Percentiles rank a stretch among this genome's conserved stretches.
phyloP scores from a whole-genome alignment of 2,888 invertebrate species.

The Phalera bucephala region DNA sequence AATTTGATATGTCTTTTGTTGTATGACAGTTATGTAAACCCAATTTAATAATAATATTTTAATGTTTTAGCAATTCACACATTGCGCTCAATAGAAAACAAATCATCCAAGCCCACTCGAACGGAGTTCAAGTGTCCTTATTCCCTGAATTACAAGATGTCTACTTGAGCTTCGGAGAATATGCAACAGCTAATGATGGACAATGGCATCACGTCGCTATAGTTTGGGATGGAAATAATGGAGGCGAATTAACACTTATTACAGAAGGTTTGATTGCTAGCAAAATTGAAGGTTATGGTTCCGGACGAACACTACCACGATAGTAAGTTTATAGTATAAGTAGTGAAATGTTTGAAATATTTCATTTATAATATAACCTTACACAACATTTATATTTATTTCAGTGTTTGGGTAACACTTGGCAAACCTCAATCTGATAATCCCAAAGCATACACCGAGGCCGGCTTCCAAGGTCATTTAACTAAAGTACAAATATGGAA shows the following conservation, averaged over 20 bases:
- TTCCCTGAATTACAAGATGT: conserved; percentile 95
- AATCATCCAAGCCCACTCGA: conserved; percentile 95
- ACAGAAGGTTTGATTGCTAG: conserved; percentile 98
- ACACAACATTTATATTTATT: conserved; percentile 35
- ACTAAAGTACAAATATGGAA: conserved; percentile 98
- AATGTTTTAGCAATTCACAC: conserved; percentile 86
- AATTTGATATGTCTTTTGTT: too few relatives aligned
- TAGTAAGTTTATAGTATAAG: conserved; percentile 84
- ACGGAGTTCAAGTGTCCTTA: conserved; percentile 95
- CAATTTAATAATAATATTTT: conserved; percentile 5
- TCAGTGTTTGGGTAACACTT: conserved; percentile 94
- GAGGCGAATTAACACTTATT: conserved; percentile 93
- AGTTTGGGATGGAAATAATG: conserved; percentile 95
- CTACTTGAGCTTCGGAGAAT: conserved; percentile 94
- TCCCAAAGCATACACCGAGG: conserved; percentile 91
- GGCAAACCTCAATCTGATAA: conserved; percentile 94
- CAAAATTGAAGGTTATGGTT: conserved; percentile 94
- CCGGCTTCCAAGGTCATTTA: conserved; percentile 97
- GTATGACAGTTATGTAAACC: background rate
- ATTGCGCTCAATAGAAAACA: conserved; percentile 89
- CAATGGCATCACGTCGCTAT: conserved; percentile 98
- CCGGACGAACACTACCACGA: conserved; percentile 90
- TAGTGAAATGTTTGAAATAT: background rate
- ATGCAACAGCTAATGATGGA: conserved; percentile 96
- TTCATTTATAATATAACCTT: conserved; percentile 2